These are phyloP conservation scores for Rosalia funebris DNA, from an alignment of 2,888 invertebrate genomes.

Conservation along the genomic window DNA sequence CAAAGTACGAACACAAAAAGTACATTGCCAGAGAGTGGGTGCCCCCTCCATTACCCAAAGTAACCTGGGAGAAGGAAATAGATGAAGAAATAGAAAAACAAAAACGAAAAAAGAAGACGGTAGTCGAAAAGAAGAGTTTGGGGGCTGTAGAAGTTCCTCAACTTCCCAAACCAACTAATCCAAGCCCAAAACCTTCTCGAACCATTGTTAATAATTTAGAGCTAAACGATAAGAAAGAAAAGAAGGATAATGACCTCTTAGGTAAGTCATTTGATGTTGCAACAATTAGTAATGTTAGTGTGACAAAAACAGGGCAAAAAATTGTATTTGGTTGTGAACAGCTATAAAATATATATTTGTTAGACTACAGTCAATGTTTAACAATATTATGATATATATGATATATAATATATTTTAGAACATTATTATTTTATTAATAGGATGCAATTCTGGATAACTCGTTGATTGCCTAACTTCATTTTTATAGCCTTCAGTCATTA, in stretches of 20 bases:
- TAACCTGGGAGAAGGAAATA: conserved; percentile 75
- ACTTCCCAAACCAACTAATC: conserved; percentile 70
- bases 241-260: conserved; percentile 54
- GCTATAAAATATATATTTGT: too few relatives aligned
- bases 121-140: conserved; percentile 61
- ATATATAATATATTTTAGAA: too few relatives aligned
- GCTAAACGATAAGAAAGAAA: conserved; percentile 44
- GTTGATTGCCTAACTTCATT: too few relatives aligned
- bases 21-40: conserved; percentile 99
- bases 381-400: too few relatives aligned
- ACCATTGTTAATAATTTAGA: conserved; percentile 40
- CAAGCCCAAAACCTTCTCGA: conserved; percentile 67
- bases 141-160: conserved; percentile 66
- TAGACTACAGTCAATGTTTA: too few relatives aligned
- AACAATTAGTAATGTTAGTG: too few relatives aligned
- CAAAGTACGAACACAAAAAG: conserved; percentile 98
- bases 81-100: conserved; percentile 73
- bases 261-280: conserved; percentile 39
- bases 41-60: conserved; percentile 83
- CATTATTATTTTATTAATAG: too few relatives aligned
- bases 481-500: too few relatives aligned
- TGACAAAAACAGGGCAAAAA: too few relatives aligned
- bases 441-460: too few relatives aligned
- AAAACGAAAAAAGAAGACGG: conserved; percentile 81
- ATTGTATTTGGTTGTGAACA: too few relatives aligned